Percentiles rank a stretch among this genome's conserved stretches.
Evolutionary conservation across 1,140 invertebrate species (phyloP).

Genomic region (Amyelois transitella): DNA sequence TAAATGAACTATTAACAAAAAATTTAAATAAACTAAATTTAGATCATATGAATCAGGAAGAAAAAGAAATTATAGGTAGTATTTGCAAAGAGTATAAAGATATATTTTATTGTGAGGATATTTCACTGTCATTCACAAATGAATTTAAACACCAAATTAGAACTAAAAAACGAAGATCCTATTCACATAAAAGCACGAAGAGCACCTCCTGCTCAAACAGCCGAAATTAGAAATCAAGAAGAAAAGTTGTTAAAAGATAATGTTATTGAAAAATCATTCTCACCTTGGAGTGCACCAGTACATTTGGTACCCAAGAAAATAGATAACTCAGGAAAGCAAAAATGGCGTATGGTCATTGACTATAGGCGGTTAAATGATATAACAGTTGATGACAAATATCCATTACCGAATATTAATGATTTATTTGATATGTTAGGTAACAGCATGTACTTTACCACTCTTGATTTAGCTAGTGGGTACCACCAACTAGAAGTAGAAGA

Average conservation of each 20-base stretch:
- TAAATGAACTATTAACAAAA: constrained; percentile 13
- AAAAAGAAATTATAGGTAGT: constrained; percentile 12
- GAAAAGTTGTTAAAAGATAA: constrained; percentile 15
- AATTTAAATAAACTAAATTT: constrained; percentile 21
- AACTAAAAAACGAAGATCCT: constrained; percentile 12
- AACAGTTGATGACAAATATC: constrained; percentile 5
- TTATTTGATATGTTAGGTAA: constrained; percentile 13
- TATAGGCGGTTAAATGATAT: constrained; percentile 5
- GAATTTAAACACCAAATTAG: constrained; percentile 14
- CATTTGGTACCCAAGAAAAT: constrained; percentile 5
- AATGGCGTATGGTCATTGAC: constrained; percentile 8
- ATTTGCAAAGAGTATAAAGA: constrained; percentile 25
- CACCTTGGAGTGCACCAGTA: constrained; percentile 9
- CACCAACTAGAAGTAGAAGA: constrained; percentile 34
- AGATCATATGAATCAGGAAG: constrained; percentile 23
- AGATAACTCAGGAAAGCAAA: background rate
- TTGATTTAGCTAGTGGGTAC: too few relatives aligned
- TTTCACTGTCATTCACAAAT: constrained; percentile 8
- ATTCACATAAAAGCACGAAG: constrained; percentile 6
- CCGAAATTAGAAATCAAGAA: constrained; percentile 15
- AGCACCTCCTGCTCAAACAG: too few relatives aligned
- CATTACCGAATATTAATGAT: constrained; percentile 3
- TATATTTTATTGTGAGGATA: constrained; percentile 14
- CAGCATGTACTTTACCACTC: too few relatives aligned
- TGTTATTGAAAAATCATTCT: constrained; percentile 13